Evolutionary conservation across 2,888 invertebrate species (phyloP), one percentile per base, ranked within the genome.

Genomic region (Meghimatium bilineatum): DNA sequence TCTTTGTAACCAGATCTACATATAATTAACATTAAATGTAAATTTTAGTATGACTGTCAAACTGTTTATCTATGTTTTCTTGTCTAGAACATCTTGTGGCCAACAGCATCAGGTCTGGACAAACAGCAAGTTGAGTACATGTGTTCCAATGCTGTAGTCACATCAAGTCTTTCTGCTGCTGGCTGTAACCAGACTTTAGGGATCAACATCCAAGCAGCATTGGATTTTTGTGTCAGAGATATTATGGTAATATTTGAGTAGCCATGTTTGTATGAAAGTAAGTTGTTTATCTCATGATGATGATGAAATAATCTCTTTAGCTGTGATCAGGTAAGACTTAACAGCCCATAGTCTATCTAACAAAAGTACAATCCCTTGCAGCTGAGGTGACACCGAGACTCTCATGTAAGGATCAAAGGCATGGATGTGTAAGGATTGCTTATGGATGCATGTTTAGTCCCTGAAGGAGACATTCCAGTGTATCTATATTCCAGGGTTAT

Each of bases 161-260:
- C 29, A 6, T 85, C 86, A 0, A 34, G 36, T 34, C 80, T 87
- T 23, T 78, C 77, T 69, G 44, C 56, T 3, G 77, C 74, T 14
- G 80, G 77, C 23, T 72, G 85, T 56, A 52, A 60, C 36, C 20
- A 66, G 23, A 71, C 6, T 1, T 44, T 83, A n/a, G 67, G 26
- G 10, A 75, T 86, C 17, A 36, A 77, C 34, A 32, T 79, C 38
- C 29, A 72, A 23, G 26, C 63, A 38, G 87, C 89, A 20, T 81
- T 91, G 10, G 80, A 85, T 6, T 88, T 85, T 34, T 92, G 92
- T 80, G 85, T 89, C 0, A 85, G 86, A 49, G 92, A 92, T 81
- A 90, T 91, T 34, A 86, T 88, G 87, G 92, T 92, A 81, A 83
- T 84, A 80, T 49, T 66, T 63, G 20, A 34, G 14, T 17, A n/a